Evolutionary conservation across 1,140 invertebrate species (phyloP), one percentile per base, ranked within the genome.

Genomic region (Sitophilus oryzae): DNA sequence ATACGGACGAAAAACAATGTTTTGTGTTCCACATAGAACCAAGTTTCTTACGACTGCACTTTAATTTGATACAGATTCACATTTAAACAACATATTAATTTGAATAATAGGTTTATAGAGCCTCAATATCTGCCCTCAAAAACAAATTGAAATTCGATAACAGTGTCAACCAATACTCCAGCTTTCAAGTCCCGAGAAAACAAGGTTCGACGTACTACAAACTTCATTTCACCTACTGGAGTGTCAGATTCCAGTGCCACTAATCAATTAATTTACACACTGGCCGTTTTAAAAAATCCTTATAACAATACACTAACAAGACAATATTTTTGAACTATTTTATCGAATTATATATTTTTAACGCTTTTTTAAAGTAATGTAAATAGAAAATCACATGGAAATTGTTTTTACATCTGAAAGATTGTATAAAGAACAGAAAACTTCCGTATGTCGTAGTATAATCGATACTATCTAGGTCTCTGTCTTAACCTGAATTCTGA

Each of bases 11-110:
- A 62, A 64, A 64, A 64, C 59, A 64, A 62, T 61, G 48, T 46
- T 62, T 61, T 64, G 35, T 59, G 45, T 64, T 57, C 59, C 62
- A 64, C 62, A 64, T 64, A 61, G 62, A 59, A 51, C 57, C 57
- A 44, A 34, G 43, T 44, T 37, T 52, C 46, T 45, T 19, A 42
- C 8, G 6, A 8, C 16, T 16, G 34, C 46, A 48, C 10, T 16
- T 42, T 11, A 6, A 30, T 30, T 11, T 6, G 5, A 30, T 30
- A 56, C 42, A 19, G 10, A 19, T 38, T 38, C 21, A 18, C 38
- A 56, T 42, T 51, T 45, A 22, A 19, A 44, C 36, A 34, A 37
- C 34, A 49, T 56, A 41, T 48, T 48, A 16, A 20, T 40, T 47
- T 48, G 25, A 34, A 15, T 15, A 16, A 48, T 56, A 19, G 19